Base-by-base conservation (phyloP, 1,140 invertebrate genomes). In the Lordiphosa collinella region DNA sequence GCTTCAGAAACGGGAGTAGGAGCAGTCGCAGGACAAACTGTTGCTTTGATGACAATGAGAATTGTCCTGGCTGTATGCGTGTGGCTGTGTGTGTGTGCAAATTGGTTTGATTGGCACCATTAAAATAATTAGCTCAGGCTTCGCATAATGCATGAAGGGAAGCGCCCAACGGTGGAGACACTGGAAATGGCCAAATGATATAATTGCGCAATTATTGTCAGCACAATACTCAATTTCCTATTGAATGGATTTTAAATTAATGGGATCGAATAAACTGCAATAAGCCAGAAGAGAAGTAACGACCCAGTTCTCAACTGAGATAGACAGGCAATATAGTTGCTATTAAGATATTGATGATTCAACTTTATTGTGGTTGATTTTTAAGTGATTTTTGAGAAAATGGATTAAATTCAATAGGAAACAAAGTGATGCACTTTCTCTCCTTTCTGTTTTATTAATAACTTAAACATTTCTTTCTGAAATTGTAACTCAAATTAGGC, bases 51-150 rank as follows among this genome's bases (percentile, higher is more conserved):
- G 57, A 70, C 65, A 70, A 52, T 53, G 32, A 25, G 38, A 37
- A 37, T 38, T 14, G 32, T 16, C 31, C 25, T 38, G 29, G 13
- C 35, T 56, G 35, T 57, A 22, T 22, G 25, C 8, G 25, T 29
- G 25, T 29, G 25, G n/a, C n/a, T n/a, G 61, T 55, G 16, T 18
- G 25, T 29, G 25, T 29, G 25, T 29, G 25, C 25, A 74, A 67
- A 78, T 72, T 75, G 56, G 49, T 52, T 59, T 71, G 72, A 82
- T 84, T 82, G 76, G 43, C 22, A 53, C 67, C 60, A 84, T 82
- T 82, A 84, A 82, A 84, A 55, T 84, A 82, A 82, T 82, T 84
- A 72, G 54, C 66, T 61, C 18, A 4, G 16, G 11, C 16, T 14
- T 16, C 36, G 29, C 51, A 14, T 34, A 18, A 29, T 29, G 2